phyloP scores from a whole-genome alignment of 2,113 vertebrate species.

The Xenopus tropicalis region UCB_Xtro_10.0 CM004447.2:19049501-19050000 shows the following conservation, averaged over 20 bases:
- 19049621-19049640: conserved; percentile 99
- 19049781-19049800: conserved; percentile 62
- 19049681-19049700: conserved; percentile 98
- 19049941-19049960: background rate
- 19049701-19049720: conserved; percentile 85
- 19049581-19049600: conserved; percentile 99
- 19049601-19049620: conserved; percentile 99
- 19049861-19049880: conserved; percentile 52
- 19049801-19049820: conserved; percentile 59
- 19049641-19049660: conserved; percentile 98
- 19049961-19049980: too few species aligned
- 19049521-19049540: conserved; percentile 99
- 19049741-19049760: conserved; percentile 79
- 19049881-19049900: conserved; percentile 54
- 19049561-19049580: conserved; percentile 99
- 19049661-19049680: conserved; percentile 99
- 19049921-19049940: conserved; percentile 46
- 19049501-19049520: conserved; percentile 98
- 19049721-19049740: conserved; percentile 83
- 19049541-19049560: conserved; percentile 96
- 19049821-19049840: conserved; percentile 46
- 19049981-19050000: background rate
- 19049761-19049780: conserved; percentile 78
- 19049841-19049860: conserved; percentile 1
- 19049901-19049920: conserved; percentile 51